Base-by-base conservation (phyloP, 2,797 vertebrate species). In the Sebastes flavidus region DNA sequence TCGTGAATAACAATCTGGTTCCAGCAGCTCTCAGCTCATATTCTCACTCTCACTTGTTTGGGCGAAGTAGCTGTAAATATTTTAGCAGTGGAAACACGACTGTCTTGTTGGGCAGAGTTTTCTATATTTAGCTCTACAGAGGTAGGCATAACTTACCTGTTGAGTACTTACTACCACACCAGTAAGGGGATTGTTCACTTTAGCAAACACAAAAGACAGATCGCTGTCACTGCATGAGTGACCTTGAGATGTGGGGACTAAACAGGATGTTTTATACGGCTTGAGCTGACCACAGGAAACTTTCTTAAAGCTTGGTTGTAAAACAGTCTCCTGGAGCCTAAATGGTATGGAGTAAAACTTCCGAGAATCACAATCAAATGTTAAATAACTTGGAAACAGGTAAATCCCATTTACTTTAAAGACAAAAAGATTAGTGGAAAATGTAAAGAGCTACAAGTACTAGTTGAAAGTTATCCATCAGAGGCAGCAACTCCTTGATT, bases 161-260 rank as follows among this genome's bases (percentile, higher is more conserved):
- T 91, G 90, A 83, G 78, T 58, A 24, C n/a, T 54, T 49, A 49
- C 24, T 18, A 55, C 22, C 76, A 46, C 42, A 58, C 27, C 27
- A 75, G 61, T 38, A 36, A 27, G 22, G 22, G 56, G 66, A 69
- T 68, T 36, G 69, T 38, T 62, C 68, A 83, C 72, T 58, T 84
- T 65, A 52, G 79, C 80, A 77, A 82, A 76, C 72, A 84, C 78
- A 86, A 75, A 49, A 77, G 54, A 73, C 38, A 56, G 83, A 81
- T 85, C 78, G 29, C 66, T 59, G 66, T 80, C 77, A 42, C 67
- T 89, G 92, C 56, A 90, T 85, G 86, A 94, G 92, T 95, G 96
- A 97, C 96, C 96, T 97, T 96, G 96, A 97, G 90, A 93, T 88
- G 90, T 87, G 83, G 88, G 91, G 94, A 95, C 90, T 83, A 93